Evolutionary conservation across 1,140 invertebrate species (phyloP), one percentile per base, ranked within the genome.

Genomic region (Radopholus similis): DNA sequence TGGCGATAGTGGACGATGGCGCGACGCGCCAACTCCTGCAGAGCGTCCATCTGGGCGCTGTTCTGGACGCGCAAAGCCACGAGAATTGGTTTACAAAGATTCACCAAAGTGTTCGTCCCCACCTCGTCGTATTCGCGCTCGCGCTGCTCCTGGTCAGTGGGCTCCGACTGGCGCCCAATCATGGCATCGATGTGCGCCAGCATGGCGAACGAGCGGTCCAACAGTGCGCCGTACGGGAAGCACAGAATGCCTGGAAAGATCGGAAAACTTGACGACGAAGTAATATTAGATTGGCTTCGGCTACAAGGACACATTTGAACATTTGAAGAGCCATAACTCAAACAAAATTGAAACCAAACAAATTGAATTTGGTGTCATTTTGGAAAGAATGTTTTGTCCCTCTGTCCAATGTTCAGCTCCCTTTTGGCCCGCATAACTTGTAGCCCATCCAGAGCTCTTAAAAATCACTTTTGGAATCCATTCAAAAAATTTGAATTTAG

Each of bases 151-250:
- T 62, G 28, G 47, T 62, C 59, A 40, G 47, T 51, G n/a, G n/a
- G 8, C 47, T 28, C 21, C 1, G 18, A 8, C 15, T 8, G 8
- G 34, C 30, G 30, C 18, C 35, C 18, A 2, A 81, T 66, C 47
- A 76, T 67, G 32, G 40, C 38, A 40, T 82, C 77, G 13, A 81
- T 70, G 53, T 37, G 51, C 40, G 70, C 65, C 23, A 81, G 55
- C 54, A 81, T 62, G 18, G 59, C 40, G 34, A 78, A 78, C 9
- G 73, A 58, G 60, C 75, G 70, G 60, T 81, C 79, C 11, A 81
- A 66, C 40, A 81, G 57, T 3, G 68, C 54, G n/a, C 79, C 79
- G 60, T 81, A 81, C 1, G 79, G 79, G 53, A 81, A 81, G 54
- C 79, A 81, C 21, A 78, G 68, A 35, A 81, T 76, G 28, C 79